Conservation (phyloP, 2,113 vertebrate species). For the Leiothrix lutea region DNA sequence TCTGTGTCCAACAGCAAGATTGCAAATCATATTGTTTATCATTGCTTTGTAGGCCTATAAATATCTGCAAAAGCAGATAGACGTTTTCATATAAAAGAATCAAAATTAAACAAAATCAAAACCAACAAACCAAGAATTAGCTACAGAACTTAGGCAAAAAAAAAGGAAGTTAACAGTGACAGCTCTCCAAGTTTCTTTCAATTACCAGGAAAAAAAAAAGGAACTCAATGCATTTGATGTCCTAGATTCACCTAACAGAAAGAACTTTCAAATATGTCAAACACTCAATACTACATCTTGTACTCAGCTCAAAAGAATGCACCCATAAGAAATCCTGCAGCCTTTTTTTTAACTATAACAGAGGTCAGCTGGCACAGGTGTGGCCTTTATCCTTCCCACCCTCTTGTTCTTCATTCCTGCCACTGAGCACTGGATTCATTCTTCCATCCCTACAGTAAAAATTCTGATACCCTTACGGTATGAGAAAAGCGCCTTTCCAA, state of each 20-base stretch:
- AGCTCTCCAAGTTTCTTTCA: not conserved
- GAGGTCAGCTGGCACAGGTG: too few species aligned
- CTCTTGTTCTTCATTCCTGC: too few species aligned
- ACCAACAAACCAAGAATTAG: not conserved
- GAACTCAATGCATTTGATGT: not conserved
- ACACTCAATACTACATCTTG: not conserved
- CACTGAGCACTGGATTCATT: too few species aligned
- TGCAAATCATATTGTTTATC: not conserved
- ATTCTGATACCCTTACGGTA: fast-evolving
- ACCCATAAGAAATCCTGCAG: not conserved
- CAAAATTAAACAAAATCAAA: not conserved
- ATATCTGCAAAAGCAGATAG: not conserved
- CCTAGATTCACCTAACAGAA: not conserved
- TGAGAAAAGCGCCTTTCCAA: not conserved
- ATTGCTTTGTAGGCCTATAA: not conserved
- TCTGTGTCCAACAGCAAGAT: not conserved
- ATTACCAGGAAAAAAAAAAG: not conserved
- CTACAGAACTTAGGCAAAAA: not conserved
- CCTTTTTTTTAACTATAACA: too few species aligned
- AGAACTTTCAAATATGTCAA: not conserved
- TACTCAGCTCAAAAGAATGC: not conserved
- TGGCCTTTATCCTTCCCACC: too few species aligned
- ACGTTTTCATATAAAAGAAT: not conserved
- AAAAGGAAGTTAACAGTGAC: not conserved
- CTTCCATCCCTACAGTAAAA: not conserved